These are phyloP conservation scores for Pitangus sulphuratus DNA, from an alignment of 2,797 vertebrate genomes.

Conservation along the genomic window DNA sequence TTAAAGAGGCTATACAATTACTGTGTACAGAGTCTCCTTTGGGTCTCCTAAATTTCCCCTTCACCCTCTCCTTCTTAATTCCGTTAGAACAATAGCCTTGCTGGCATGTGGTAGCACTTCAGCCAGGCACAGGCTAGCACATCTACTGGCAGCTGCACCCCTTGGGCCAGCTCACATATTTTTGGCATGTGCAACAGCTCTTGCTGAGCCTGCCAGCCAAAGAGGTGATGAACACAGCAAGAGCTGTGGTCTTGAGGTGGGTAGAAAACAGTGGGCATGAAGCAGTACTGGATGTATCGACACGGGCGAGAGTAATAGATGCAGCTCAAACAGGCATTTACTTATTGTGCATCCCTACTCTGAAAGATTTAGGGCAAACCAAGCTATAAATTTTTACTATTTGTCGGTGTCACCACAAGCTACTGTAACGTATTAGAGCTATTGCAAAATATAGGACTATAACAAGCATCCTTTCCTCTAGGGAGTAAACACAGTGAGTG, in stretches of 20 bases:
- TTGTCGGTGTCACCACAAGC: neutral
- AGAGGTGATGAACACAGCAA: neutral
- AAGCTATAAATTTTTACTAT: neutral
- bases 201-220: neutral
- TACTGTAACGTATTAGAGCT: neutral
- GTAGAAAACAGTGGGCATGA: accelerated
- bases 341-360: too few species aligned
- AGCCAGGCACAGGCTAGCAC: neutral
- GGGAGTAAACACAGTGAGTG: neutral
- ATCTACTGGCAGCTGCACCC: neutral
- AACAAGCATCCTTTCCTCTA: neutral
- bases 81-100: accelerated
- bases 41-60: neutral
- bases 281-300: neutral
- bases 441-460: neutral
- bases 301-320: neutral
- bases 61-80: neutral
- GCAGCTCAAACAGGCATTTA: neutral
- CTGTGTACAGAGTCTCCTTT: neutral
- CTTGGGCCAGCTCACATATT: neutral
- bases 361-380: neutral
- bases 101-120: neutral
- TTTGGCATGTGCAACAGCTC: neutral
- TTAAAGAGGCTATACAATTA: neutral
- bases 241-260: neutral